Evolutionary conservation across 2,888 invertebrate species (phyloP), one percentile per base, ranked within the genome.

Genomic region (Brenthis hecate): DNA sequence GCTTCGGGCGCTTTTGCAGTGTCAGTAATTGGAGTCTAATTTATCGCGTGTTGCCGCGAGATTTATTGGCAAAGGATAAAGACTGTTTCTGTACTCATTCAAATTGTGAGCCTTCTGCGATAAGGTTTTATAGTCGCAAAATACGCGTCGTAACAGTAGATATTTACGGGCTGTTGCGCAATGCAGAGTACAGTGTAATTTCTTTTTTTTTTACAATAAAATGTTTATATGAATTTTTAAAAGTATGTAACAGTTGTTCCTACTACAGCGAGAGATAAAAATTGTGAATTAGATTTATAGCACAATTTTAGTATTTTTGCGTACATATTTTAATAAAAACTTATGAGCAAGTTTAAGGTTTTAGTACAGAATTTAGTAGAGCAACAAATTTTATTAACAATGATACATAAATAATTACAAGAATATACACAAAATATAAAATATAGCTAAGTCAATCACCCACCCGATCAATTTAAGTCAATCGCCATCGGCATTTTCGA

Each of bases 361-460:
- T 61, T 62, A 50, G 36, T 43, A 43, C 16, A 72, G 84, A 83
- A 84, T 14, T 61, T 67, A 50, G 36, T 43, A 43, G n/a, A 72
- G 84, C 83, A 84, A 87, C 80, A 86, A 86, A 85, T 86, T 88
- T 88, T 85, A 89, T 86, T 88, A 84, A 83, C 81, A 86, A 78
- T 78, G 51, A 79, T 82, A 86, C 84, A 88, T 89, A 88, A 88
- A 87, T 87, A 83, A 85, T 84, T 81, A 87, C 83, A 86, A 86
- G 81, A 85, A 85, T 84, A 85, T 83, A 87, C 84, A 88, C 85
- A 86, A 85, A 84, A 82, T 81, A 62, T 53, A 85, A 84, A 82
- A 73, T 73, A 71, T 73, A 72, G 68, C 82, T 74, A 78, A 77
- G 77, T 62, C 76, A 81, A 81, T 81, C 82, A 83, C 80, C 77